Conservation (phyloP, 2,888 invertebrate genomes). For the Cheilosia impressa region DNA sequence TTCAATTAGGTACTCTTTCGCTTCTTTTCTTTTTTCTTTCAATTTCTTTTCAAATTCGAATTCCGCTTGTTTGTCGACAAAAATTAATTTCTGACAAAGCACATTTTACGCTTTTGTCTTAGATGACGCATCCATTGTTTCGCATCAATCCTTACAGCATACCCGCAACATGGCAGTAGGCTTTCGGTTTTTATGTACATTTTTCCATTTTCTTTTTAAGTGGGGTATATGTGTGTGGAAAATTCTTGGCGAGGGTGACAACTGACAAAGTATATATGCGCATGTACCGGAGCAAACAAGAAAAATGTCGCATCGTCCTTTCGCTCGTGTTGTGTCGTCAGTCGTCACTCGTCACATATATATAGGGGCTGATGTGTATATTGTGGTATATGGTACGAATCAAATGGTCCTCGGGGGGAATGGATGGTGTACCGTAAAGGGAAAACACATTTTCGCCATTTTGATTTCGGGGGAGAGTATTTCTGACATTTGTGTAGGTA, state of each 20-base stretch:
- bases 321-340: background rate
- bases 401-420: slow-evolving; percentile 52
- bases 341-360: slow-evolving; percentile 36
- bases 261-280: slow-evolving; percentile 72
- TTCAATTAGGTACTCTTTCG: slow-evolving; percentile 41
- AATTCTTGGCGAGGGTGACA: slow-evolving; percentile 61
- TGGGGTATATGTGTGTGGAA: slow-evolving; percentile 34
- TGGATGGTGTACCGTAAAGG: slow-evolving; percentile 30
- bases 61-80: slow-evolving; percentile 1
- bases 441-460: slow-evolving; percentile 64
- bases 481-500: slow-evolving; percentile 10
- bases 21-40: no score
- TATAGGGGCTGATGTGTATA: slow-evolving; percentile 7
- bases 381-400: slow-evolving; percentile 52
- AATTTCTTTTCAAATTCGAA: slow-evolving; percentile 11
- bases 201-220: background rate
- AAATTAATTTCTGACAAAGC: slow-evolving; percentile 37
- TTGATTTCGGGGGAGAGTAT: slow-evolving; percentile 52
- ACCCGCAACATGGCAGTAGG: background rate
- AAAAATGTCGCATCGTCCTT: slow-evolving; percentile 73
- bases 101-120: slow-evolving; percentile 22
- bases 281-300: slow-evolving; percentile 59
- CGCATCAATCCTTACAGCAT: slow-evolving; percentile 15
- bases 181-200: slow-evolving; percentile 10
- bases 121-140: slow-evolving; percentile 50